A percentile compares a stretch with the other conserved stretches of the same genome.
Evolutionary conservation across 2,113 vertebrate species (phyloP).

Genomic region (Spea bombifrons): DNA sequence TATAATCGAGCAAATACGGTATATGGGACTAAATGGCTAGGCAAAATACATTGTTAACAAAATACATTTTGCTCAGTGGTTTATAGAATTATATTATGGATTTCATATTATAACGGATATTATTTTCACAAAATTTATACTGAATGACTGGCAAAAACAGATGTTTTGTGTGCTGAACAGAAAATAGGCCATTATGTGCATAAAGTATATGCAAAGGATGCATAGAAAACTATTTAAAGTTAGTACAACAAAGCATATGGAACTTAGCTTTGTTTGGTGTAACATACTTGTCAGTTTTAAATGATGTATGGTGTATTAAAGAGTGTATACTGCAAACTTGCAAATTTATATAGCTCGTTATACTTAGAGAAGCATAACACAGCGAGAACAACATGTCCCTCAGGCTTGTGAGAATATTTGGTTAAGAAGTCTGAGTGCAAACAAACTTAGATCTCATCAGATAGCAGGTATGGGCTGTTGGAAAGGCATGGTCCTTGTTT

Average conservation of each 20-base stretch:
- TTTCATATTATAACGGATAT: too few relatives aligned
- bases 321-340: not conserved
- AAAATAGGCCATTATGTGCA: conserved; percentile 4
- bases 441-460: too few relatives aligned
- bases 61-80: too few relatives aligned
- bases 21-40: too few relatives aligned
- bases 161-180: not conserved
- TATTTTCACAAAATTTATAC: not conserved
- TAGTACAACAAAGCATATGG: not conserved
- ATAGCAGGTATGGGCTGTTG: too few relatives aligned
- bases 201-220: not conserved
- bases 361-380: not conserved
- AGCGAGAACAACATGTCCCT: too few relatives aligned
- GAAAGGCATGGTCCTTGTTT: too few relatives aligned
- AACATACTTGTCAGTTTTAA: not conserved
- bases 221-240: conserved; percentile 4
- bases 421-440: too few relatives aligned
- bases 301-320: not conserved
- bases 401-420: too few relatives aligned
- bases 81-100: too few relatives aligned
- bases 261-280: not conserved
- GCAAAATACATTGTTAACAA: too few relatives aligned
- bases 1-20: too few relatives aligned
- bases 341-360: not conserved
- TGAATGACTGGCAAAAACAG: not conserved